These are phyloP conservation scores for Nemurella pictetii DNA, from an alignment of 2,888 invertebrate genomes.

Conservation along the genomic window DNA sequence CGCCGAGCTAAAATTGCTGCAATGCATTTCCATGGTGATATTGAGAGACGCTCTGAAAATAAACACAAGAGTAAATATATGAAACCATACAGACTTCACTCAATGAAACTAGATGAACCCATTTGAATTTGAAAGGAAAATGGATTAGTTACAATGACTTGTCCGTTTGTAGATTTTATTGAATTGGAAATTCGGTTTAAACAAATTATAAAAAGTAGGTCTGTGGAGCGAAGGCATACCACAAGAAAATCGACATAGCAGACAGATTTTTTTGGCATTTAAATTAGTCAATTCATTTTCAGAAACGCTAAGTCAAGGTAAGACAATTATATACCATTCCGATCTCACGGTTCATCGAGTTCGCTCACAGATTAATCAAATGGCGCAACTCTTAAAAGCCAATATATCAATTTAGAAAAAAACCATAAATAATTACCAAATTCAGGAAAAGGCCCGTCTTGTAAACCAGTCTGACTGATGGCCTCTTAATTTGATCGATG, in stretches of 20 bases:
- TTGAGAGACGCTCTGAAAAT: not conserved
- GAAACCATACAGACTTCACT: not conserved
- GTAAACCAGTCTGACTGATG: not conserved
- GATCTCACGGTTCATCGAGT: not conserved
- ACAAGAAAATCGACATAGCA: not conserved
- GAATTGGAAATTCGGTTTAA: not conserved
- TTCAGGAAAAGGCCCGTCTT: not conserved
- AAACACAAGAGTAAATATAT: not conserved
- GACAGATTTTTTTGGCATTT: no score
- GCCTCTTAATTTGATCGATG: not conserved
- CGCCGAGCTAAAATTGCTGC: not conserved
- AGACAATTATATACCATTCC: not conserved
- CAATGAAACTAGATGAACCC: slow-evolving; percentile 14
- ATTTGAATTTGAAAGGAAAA: not conserved
- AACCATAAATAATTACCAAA: not conserved
- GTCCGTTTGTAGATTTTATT: not conserved
- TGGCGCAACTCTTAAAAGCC: not conserved
- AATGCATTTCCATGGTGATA: not conserved
- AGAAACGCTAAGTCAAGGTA: not conserved
- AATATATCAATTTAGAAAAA: not conserved
- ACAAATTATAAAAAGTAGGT: not conserved
- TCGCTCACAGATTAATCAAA: not conserved
- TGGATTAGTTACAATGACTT: not conserved
- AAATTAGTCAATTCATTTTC: not conserved
- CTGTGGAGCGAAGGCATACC: not conserved